phyloP scores from a whole-genome alignment of 2,888 invertebrate species.

The Pantelozetes paolii region DNA sequence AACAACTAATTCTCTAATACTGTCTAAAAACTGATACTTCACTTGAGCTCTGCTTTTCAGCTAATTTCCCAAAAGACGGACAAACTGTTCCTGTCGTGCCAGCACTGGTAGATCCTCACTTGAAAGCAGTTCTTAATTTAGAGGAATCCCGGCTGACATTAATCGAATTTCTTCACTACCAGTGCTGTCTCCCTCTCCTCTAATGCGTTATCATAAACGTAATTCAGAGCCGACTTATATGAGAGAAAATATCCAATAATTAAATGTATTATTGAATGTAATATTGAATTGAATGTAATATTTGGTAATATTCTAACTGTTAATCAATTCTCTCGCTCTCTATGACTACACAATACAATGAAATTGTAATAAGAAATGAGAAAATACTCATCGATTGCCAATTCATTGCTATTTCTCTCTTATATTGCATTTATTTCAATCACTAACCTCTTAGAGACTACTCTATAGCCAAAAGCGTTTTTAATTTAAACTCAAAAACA shows the following conservation, averaged over 20 bases:
- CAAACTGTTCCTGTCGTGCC: no score
- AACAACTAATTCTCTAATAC: conserved; percentile 10
- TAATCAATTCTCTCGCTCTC: conserved; percentile 5
- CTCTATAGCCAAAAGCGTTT: conserved; percentile 2
- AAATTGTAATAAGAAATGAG: no score
- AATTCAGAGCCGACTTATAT: conserved; percentile 15
- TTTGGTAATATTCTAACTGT: conserved; percentile 14
- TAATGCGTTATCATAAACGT: conserved; percentile 9
- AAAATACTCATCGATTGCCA: conserved; percentile 1
- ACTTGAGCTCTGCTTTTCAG: conserved; percentile 10
- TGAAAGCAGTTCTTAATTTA: conserved; percentile 37
- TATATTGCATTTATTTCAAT: neutral
- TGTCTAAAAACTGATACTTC: conserved; percentile 29
- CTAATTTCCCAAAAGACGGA: conserved; percentile 31
- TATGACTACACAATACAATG: neutral
- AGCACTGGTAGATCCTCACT: conserved; percentile 26
- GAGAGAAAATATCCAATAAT: conserved; percentile 11
- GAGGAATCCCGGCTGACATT: conserved; percentile 30
- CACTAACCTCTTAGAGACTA: conserved; percentile 3
- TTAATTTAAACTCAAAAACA: conserved; percentile 15
- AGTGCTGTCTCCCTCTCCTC: neutral
- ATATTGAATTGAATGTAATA: no score
- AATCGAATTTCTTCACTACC: conserved; percentile 26
- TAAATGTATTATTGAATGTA: conserved; percentile 27
- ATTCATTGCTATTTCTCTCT: neutral